Evolutionary conservation across 2,888 invertebrate species (phyloP).

Genomic region (Cerastis rubricosa): DNA sequence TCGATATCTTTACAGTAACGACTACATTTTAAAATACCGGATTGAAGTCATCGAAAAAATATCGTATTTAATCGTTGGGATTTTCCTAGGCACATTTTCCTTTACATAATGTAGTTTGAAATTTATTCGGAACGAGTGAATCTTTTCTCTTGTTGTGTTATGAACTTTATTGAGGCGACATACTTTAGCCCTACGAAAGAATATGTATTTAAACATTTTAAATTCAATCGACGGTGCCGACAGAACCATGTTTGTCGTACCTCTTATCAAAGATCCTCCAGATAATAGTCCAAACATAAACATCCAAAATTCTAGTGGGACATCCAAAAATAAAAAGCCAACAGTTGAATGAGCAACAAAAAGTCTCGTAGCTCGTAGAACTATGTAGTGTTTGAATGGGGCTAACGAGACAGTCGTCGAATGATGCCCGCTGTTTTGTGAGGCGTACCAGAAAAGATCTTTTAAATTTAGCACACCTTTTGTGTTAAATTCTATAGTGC

Average conservation of each 20-base stretch:
- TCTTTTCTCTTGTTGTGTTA: not conserved
- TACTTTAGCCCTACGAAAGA: not conserved
- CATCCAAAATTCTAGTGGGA: conserved; percentile 35
- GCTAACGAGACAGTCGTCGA: conserved; percentile 82
- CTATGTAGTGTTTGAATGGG: conserved; percentile 76
- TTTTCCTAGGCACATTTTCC: conserved; percentile 31
- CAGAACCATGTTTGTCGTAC: not conserved
- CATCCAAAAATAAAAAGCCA: conserved; percentile 67
- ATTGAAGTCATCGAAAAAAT: conserved; percentile 9
- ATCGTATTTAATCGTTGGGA: conserved; percentile 28
- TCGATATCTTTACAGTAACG: conserved; percentile 29
- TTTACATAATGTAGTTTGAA: not conserved
- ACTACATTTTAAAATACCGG: conserved; percentile 26
- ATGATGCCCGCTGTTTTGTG: conserved; percentile 75
- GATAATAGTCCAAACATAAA: conserved; percentile 24
- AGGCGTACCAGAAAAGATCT: conserved; percentile 67
- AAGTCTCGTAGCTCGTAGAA: conserved; percentile 69
- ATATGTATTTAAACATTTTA: not conserved
- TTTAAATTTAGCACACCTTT: conserved; percentile 55
- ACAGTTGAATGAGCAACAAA: conserved; percentile 74
- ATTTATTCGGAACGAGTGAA: not conserved
- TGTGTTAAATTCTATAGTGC: conserved; percentile 38
- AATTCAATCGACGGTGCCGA: not conserved
- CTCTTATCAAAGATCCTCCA: not conserved
- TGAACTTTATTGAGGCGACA: not conserved